Conservation (phyloP, 2,888 invertebrate species). For the Hypercompe scribonia region DNA sequence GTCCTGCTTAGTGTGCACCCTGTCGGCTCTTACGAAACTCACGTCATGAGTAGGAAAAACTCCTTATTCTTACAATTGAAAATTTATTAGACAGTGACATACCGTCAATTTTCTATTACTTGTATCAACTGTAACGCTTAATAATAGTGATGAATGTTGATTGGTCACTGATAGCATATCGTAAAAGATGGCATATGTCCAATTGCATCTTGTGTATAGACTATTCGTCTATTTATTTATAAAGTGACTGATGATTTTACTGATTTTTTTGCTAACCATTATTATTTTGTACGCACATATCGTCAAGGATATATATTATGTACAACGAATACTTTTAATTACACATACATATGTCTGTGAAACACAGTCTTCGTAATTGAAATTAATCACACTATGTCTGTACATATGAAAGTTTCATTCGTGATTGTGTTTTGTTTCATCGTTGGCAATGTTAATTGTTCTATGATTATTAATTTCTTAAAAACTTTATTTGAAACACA, state of each 20-base stretch:
- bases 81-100: background rate
- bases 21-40: too few species aligned
- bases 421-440: background rate
- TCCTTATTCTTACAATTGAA: background rate
- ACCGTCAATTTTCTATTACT: background rate
- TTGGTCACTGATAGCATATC: background rate
- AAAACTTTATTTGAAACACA: too few species aligned
- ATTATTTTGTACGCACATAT: conserved; percentile 6
- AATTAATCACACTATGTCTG: background rate
- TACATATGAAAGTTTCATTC: background rate
- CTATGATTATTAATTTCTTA: background rate
- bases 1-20: too few species aligned
- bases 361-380: background rate
- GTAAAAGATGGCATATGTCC: background rate
- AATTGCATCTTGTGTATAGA: background rate
- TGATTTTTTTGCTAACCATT: background rate
- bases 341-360: background rate
- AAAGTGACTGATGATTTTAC: background rate
- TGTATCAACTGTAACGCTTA: background rate
- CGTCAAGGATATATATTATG: background rate
- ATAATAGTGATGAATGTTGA: background rate
- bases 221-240: background rate
- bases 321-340: background rate
- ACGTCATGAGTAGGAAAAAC: background rate
- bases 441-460: background rate